Evolutionary conservation across 2,113 vertebrate species (phyloP).

Genomic region (Peromyscus polionotus): DNA sequence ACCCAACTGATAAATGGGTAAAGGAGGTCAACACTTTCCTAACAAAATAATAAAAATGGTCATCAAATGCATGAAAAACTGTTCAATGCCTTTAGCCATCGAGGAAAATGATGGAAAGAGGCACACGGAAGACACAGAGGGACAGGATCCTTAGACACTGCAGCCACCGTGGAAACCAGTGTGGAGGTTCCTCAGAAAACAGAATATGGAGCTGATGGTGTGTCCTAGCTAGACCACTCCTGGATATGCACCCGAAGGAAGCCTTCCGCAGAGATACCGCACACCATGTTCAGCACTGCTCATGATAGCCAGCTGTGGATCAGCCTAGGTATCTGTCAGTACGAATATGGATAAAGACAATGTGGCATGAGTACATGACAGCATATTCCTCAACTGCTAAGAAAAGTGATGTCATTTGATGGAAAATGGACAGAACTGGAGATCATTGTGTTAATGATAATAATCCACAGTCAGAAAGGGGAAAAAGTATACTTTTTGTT

Average conservation of each 20-base stretch:
- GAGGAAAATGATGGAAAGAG: neutral
- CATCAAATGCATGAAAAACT: neutral
- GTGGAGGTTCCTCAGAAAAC: neutral
- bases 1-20: neutral
- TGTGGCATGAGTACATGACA: no score
- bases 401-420: neutral
- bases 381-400: neutral
- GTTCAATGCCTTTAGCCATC: neutral
- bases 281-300: neutral
- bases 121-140: no score
- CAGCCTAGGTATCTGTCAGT: neutral
- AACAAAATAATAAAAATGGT: neutral
- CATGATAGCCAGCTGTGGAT: no score
- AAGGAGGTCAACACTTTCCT: neutral
- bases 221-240: neutral
- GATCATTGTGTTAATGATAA: no score
- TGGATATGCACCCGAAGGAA: neutral
- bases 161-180: neutral
- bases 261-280: neutral
- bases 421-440: neutral
- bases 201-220: no score
- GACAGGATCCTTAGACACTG: neutral
- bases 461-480: neutral
- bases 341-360: neutral
- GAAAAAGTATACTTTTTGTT: neutral